phyloP scores from a whole-genome alignment of 2,888 invertebrate genomes.

The Orthonevra nobilis region DNA sequence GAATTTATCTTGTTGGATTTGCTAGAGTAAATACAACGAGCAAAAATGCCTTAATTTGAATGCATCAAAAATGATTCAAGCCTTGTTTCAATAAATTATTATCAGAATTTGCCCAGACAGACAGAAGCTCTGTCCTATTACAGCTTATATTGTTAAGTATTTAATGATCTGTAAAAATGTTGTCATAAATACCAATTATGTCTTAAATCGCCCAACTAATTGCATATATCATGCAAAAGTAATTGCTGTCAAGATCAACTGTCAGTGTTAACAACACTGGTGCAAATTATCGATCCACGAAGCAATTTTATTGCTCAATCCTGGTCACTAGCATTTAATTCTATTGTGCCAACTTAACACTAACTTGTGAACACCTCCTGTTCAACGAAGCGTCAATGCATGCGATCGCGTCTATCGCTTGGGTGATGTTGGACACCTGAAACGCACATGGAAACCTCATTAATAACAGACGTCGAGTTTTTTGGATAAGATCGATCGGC shows the following conservation, averaged over 20 bases:
- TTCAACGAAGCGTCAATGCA: slow-evolving; percentile 23
- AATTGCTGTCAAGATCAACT: slow-evolving; percentile 37
- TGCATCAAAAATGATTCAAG: too few relatives aligned
- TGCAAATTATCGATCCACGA: slow-evolving; percentile 9
- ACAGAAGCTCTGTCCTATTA: too few relatives aligned
- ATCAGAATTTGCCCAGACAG: too few relatives aligned
- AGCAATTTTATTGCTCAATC: not conserved
- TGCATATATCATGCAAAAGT: not conserved
- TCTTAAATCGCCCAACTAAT: not conserved
- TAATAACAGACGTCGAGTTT: slow-evolving; percentile 4
- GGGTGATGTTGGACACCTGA: slow-evolving; percentile 11
- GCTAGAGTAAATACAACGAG: too few relatives aligned
- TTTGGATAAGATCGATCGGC: not conserved
- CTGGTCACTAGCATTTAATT: not conserved
- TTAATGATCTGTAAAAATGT: too few relatives aligned
- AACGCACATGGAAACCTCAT: slow-evolving; percentile 13
- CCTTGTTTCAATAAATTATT: too few relatives aligned
- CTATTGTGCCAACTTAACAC: slow-evolving; percentile 9
- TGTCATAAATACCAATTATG: too few relatives aligned
- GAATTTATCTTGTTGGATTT: too few relatives aligned
- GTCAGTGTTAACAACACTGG: slow-evolving; percentile 13
- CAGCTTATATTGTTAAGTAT: too few relatives aligned
- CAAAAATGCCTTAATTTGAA: too few relatives aligned
- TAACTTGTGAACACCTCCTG: slow-evolving; percentile 16
- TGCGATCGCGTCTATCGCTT: slow-evolving; percentile 6